Percentiles rank a stretch among this genome's conserved stretches.
phyloP scores from a whole-genome alignment of 2,797 vertebrate species.

The Pangasius krempfi region DNA sequence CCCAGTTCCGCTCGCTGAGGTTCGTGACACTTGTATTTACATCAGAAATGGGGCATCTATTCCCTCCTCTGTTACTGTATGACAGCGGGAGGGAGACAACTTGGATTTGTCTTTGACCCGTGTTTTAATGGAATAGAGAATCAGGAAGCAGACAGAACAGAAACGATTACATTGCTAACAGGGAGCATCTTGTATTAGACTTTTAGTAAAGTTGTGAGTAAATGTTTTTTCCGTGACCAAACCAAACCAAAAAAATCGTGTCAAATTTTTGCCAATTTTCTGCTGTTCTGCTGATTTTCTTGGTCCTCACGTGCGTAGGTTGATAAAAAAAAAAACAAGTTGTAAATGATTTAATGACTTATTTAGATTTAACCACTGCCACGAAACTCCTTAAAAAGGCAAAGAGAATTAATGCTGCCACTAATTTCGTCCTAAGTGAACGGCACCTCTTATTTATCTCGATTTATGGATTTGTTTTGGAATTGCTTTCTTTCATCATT shows the following conservation, averaged over 20 bases:
- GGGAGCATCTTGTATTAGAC: not conserved
- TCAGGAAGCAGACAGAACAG: not conserved
- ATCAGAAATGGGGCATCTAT: constrained; percentile 37
- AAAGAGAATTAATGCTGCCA: too few relatives aligned
- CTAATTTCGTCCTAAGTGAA: too few relatives aligned
- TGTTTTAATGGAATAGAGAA: not conserved
- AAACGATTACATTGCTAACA: not conserved
- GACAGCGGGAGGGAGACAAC: not conserved
- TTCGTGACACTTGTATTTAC: constrained; percentile 44
- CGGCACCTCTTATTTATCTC: too few relatives aligned
- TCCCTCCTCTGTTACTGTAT: constrained; percentile 42
- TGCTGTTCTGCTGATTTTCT: not conserved
- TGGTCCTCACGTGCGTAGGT: not conserved
- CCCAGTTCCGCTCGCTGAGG: constrained; percentile 31
- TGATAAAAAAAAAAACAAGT: not conserved
- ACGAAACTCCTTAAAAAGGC: not conserved
- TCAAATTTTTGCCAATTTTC: not conserved
- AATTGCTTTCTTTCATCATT: not conserved
- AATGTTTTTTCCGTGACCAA: not conserved
- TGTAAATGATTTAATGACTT: not conserved
- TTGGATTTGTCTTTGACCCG: constrained; percentile 1
- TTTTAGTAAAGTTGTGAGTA: not conserved
- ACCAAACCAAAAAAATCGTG: not conserved
- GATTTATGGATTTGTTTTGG: not conserved
- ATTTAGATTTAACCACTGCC: not conserved